These are phyloP conservation scores for Morus bassanus DNA, from an alignment of 2,797 vertebrate genomes.

Conservation along the genomic window DNA sequence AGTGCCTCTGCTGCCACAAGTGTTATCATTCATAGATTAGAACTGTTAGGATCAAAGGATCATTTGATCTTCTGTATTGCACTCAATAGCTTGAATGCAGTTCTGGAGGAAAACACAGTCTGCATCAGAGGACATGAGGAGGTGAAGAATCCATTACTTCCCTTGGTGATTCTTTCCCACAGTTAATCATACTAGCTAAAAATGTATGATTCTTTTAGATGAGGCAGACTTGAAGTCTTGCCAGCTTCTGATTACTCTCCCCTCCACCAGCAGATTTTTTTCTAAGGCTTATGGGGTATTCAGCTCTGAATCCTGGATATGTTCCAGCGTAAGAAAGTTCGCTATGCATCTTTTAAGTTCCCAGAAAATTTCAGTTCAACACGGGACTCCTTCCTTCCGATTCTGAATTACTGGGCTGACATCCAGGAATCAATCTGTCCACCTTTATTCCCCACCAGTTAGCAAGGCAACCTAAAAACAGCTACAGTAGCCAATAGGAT, in stretches of 20 bases:
- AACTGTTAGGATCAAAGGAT: background rate
- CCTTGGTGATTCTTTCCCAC: conserved; percentile 39
- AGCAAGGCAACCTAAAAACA: conserved; percentile 59
- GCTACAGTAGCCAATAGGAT: conserved; percentile 70
- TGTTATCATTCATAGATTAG: background rate
- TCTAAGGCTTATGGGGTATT: background rate
- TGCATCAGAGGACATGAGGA: background rate
- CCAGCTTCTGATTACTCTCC: conserved; percentile 40
- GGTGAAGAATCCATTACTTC: conserved; percentile 31
- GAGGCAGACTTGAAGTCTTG: conserved; percentile 34
- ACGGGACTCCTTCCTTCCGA: background rate
- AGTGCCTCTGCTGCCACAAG: background rate
- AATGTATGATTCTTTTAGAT: conserved; percentile 28
- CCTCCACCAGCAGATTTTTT: background rate
- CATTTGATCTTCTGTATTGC: background rate
- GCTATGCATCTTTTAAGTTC: conserved; percentile 16
- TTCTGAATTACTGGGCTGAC: conserved; percentile 13
- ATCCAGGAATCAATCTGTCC: conserved; percentile 37
- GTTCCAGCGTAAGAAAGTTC: conserved; percentile 15
- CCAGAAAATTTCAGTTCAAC: conserved; percentile 44
- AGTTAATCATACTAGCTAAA: conserved; percentile 49
- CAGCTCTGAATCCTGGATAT: conserved; percentile 5
- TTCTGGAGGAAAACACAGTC: background rate
- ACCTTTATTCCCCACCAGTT: conserved; percentile 22
- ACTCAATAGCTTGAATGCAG: background rate